Conservation (phyloP, 2,797 vertebrate genomes). For the Pseudochirops corinnae region DNA sequence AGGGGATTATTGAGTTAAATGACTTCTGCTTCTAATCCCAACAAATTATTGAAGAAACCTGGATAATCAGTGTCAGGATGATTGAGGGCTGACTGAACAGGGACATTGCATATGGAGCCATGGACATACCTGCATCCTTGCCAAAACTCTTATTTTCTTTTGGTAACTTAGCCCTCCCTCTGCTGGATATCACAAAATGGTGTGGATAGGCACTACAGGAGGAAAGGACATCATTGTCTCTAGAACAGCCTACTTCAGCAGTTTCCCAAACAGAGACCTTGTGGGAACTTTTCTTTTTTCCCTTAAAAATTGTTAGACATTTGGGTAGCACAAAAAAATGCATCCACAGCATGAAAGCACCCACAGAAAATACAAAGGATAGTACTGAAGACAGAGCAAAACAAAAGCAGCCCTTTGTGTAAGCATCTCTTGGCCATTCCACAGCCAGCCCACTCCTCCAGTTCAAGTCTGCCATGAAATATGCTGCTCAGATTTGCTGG, state of each 20-base stretch:
- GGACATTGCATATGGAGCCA: neutral
- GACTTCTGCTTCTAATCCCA: neutral
- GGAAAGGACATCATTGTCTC: neutral
- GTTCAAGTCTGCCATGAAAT: neutral
- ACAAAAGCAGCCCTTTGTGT: neutral
- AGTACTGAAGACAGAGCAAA: neutral
- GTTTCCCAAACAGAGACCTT: slow-evolving; percentile 19
- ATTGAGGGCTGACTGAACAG: too few species aligned
- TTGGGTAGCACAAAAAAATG: neutral
- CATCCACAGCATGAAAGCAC: neutral
- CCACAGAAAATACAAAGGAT: neutral
- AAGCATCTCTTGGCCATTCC: accelerated
- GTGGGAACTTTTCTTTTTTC: neutral
- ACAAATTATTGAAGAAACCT: neutral
- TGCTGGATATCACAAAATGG: neutral
- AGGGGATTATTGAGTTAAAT: neutral
- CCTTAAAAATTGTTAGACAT: neutral
- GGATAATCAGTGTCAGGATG: neutral
- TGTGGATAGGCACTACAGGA: neutral
- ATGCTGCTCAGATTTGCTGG: neutral
- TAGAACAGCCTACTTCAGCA: neutral
- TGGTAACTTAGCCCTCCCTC: neutral
- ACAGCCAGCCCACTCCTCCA: too few species aligned
- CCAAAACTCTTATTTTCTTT: slow-evolving; percentile 16
- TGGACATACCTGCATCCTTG: neutral